phyloP scores from a whole-genome alignment of 1,140 invertebrate species.

The Drosophila sulfurigaster region DNA sequence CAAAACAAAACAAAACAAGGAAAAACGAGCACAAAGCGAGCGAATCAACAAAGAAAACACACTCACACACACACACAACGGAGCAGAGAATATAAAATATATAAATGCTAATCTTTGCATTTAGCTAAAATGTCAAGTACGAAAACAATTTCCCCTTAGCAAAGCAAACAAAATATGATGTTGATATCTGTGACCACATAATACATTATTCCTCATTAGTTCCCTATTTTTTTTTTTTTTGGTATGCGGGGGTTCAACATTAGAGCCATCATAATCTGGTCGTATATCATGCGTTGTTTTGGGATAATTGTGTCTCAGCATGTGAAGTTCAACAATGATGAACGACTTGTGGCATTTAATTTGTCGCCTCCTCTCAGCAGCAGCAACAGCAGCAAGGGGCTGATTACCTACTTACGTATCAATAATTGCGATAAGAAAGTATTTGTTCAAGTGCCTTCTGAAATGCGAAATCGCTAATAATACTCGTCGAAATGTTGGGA shows the following conservation, averaged over 20 bases:
- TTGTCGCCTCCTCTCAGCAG: neutral
- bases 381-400: neutral
- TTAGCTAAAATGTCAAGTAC: conserved; percentile 57
- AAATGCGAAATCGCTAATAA: conserved; percentile 6
- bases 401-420: conserved; percentile 36
- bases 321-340: conserved; percentile 25
- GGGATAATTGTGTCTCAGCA: conserved; percentile 8
- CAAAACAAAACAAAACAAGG: conserved; percentile 17
- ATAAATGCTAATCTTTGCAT: conserved; percentile 59
- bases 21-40: conserved; percentile 48
- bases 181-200: conserved; percentile 7
- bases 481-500: too few species aligned
- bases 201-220: conserved; percentile 32
- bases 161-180: conserved; percentile 5
- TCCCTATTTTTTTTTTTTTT: neutral
- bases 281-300: conserved; percentile 32
- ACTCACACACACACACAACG: conserved; percentile 16
- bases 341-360: conserved; percentile 23
- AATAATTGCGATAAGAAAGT: conserved; percentile 38
- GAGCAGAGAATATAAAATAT: conserved; percentile 22
- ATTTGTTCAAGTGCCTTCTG: conserved; percentile 4
- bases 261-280: conserved; percentile 12
- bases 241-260: conserved; percentile 3
- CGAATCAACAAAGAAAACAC: conserved; percentile 35
- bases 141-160: conserved; percentile 37